Evolutionary conservation across 2,888 invertebrate species (phyloP).

Genomic region (Cephus nigrinus): DNA sequence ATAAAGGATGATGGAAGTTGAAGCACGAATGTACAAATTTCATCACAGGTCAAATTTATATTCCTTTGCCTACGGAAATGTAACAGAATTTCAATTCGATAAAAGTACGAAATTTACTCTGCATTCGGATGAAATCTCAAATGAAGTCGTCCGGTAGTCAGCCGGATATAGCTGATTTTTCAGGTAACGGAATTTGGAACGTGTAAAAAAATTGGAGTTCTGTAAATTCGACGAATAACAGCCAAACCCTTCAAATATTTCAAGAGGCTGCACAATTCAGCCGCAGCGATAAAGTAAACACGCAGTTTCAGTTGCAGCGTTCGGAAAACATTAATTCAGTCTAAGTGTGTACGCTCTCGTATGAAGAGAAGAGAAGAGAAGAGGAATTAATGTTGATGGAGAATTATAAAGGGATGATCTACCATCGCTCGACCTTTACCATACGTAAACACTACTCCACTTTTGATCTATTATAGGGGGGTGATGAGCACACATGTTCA

Average conservation of each 20-base stretch:
- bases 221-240: neutral
- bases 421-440: neutral
- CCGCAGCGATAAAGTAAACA: neutral
- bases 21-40: neutral
- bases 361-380: neutral
- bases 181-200: neutral
- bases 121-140: neutral
- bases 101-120: neutral
- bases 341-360: neutral
- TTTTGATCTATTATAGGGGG: neutral
- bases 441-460: neutral
- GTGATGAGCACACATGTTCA: neutral
- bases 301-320: neutral
- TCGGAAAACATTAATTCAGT: neutral
- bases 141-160: neutral
- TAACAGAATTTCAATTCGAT: neutral
- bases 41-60: neutral
- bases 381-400: slow-evolving; percentile 1
- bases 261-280: neutral
- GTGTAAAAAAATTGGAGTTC: neutral
- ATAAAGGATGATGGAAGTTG: neutral
- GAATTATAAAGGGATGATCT: neutral
- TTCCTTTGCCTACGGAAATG: neutral
- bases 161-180: neutral
- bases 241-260: neutral